phyloP scores from a whole-genome alignment of 2,797 vertebrate genomes.

The Leptodon cayanensis region DNA sequence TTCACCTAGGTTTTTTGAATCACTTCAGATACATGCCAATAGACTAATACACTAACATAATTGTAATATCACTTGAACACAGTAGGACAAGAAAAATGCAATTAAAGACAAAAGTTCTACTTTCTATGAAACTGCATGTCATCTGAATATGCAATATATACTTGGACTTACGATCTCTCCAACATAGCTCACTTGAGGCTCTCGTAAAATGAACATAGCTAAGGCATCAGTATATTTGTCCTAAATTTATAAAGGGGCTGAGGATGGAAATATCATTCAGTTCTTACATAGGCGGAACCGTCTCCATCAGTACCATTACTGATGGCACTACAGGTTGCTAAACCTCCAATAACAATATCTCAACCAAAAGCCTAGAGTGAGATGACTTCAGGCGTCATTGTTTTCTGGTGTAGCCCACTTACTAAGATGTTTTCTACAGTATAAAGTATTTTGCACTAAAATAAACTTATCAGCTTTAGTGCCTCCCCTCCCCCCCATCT shows the following conservation, averaged over 20 bases:
- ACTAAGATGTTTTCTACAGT: neutral
- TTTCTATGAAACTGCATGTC: neutral
- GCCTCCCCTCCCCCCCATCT: neutral
- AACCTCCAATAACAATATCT: neutral
- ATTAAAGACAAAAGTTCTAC: neutral
- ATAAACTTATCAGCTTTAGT: neutral
- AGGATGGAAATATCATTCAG: neutral
- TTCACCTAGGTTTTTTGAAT: conserved; percentile 10
- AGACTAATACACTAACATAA: neutral
- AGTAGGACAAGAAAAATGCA: neutral
- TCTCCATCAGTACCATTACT: neutral
- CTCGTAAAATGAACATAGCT: neutral
- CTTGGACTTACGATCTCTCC: neutral
- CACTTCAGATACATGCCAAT: neutral
- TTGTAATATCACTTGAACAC: neutral
- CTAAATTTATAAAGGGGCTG: neutral
- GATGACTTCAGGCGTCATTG: neutral
- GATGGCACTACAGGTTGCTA: neutral
- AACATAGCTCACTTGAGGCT: neutral
- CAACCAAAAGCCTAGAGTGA: neutral
- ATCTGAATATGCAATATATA: neutral
- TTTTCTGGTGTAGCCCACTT: neutral
- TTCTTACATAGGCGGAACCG: neutral
- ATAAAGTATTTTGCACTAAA: neutral
- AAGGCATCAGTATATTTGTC: neutral